Conservation (phyloP, 2,888 invertebrate species). For the Cryptosula pallasiana region DNA sequence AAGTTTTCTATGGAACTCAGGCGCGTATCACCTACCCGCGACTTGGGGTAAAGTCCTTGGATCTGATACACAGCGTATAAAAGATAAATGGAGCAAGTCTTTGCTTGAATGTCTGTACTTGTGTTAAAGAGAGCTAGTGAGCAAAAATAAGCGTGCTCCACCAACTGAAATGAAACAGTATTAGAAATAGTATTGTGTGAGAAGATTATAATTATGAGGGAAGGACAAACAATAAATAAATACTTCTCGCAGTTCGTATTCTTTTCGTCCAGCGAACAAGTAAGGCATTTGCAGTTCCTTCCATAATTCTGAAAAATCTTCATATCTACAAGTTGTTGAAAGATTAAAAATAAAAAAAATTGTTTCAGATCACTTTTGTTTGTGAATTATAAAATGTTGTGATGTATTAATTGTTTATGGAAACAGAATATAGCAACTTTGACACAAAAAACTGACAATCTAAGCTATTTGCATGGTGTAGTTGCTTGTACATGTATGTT, state of each 20-base stretch:
- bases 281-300: slow-evolving; percentile 10
- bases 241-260: not conserved
- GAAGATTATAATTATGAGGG: too few species aligned
- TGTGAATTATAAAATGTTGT: too few species aligned
- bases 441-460: too few species aligned
- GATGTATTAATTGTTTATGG: too few species aligned
- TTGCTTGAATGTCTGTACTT: not conserved
- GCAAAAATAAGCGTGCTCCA: not conserved
- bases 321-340: slow-evolving; percentile 17
- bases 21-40: not conserved
- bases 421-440: too few species aligned
- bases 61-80: slow-evolving; percentile 1
- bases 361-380: too few species aligned
- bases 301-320: slow-evolving; percentile 19
- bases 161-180: not conserved
- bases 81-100: slow-evolving; percentile 14
- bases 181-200: too few species aligned
- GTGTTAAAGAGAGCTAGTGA: not conserved
- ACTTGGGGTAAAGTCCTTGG: slow-evolving; percentile 6
- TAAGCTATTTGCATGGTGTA: too few species aligned
- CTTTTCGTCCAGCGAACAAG: slow-evolving; percentile 1
- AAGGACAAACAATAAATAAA: too few species aligned
- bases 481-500: too few species aligned
- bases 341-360: too few species aligned
- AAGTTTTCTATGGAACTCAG: not conserved